Evolutionary conservation across 2,113 vertebrate genomes (phyloP).

Genomic region (Alouatta palliata): DNA sequence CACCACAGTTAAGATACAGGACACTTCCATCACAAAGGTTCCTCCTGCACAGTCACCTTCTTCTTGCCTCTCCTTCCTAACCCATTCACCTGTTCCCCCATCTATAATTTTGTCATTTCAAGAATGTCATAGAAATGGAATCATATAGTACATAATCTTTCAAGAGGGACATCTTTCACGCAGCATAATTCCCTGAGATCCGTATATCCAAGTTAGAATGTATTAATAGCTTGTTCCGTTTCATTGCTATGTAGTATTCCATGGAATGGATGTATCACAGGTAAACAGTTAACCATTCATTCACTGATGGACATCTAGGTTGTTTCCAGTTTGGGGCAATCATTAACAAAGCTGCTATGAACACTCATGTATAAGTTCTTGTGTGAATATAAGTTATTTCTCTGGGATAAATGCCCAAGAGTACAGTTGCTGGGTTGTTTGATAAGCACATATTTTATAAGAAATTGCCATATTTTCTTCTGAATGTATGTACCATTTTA

Average conservation of each 20-base stretch:
- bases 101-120: background rate
- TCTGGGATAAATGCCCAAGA: background rate
- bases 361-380: background rate
- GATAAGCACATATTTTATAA: background rate
- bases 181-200: background rate
- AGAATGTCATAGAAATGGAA: background rate
- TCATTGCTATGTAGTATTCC: background rate
- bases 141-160: background rate
- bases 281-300: background rate
- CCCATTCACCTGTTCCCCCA: background rate
- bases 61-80: background rate
- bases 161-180: background rate
- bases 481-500: background rate
- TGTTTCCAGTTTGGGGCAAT: background rate
- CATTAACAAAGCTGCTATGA: background rate
- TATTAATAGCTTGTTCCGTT: background rate
- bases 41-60: no score
- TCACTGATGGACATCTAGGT: background rate
- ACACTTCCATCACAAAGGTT: background rate
- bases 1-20: background rate
- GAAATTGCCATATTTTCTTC: background rate
- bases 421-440: background rate
- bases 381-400: background rate
- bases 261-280: background rate
- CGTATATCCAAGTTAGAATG: background rate